phyloP scores from a whole-genome alignment of 2,113 vertebrate species.

The Athene cunicularia region DNA sequence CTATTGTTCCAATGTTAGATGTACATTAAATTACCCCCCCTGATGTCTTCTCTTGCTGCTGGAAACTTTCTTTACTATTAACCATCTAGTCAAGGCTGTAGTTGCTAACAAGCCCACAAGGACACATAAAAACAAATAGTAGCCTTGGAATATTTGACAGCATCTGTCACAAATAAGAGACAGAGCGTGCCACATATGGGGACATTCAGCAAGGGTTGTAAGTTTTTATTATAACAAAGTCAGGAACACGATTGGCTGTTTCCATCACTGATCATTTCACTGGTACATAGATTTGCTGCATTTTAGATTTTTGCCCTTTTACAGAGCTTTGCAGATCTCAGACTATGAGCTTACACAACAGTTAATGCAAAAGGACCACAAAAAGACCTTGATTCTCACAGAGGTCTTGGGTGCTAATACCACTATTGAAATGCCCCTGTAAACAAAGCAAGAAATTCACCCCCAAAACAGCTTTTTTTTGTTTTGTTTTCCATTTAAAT shows the following conservation, averaged over 20 bases:
- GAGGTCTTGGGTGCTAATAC: background rate
- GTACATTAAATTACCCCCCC: background rate
- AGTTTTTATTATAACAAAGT: background rate
- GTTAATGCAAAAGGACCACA: background rate
- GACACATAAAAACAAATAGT: background rate
- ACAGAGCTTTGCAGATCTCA: background rate
- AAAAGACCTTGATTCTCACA: background rate
- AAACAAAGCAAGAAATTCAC: background rate
- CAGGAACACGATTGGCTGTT: background rate
- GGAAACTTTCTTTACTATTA: background rate
- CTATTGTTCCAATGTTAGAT: background rate
- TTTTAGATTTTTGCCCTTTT: background rate
- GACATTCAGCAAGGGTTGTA: background rate
- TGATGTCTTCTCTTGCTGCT: background rate
- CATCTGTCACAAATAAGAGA: background rate
- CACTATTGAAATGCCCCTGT: rapidly evolving
- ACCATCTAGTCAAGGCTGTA: background rate
- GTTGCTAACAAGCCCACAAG: background rate
- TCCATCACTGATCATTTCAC: background rate
- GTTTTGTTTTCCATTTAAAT: background rate
- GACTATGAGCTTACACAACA: background rate
- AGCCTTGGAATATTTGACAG: background rate
- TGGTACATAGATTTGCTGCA: background rate
- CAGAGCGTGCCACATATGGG: background rate
- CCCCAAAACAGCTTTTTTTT: background rate